These are phyloP conservation scores for Galerucella nymphaeae DNA, from an alignment of 2,888 invertebrate species.

Conservation along the genomic window DNA sequence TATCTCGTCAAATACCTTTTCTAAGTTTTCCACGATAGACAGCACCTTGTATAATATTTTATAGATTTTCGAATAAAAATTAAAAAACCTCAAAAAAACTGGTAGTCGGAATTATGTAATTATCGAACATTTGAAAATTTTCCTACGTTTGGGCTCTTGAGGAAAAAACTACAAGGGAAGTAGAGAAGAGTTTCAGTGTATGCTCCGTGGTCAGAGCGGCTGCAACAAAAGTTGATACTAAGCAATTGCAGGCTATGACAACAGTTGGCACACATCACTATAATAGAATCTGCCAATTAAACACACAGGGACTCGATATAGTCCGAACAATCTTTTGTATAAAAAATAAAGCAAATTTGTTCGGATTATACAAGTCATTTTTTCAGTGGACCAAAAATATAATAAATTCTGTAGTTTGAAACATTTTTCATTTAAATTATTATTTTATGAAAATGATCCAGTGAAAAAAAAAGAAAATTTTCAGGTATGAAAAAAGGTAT, in stretches of 20 bases:
- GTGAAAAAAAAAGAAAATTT: constrained; percentile 43
- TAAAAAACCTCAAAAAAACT: constrained; percentile 8
- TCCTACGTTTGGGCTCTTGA: constrained; percentile 46
- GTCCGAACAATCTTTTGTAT: constrained; percentile 35
- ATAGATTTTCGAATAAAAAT: too few relatives aligned
- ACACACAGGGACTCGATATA: constrained; percentile 41
- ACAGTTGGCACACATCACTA: constrained; percentile 64
- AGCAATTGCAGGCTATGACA: constrained; percentile 63
- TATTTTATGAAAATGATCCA: constrained; percentile 39
- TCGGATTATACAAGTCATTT: constrained; percentile 43
- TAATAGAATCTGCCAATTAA: constrained; percentile 63
- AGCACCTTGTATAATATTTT: too few relatives aligned
- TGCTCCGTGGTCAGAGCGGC: constrained; percentile 66
- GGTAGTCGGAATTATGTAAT: not conserved
- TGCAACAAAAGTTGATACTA: constrained; percentile 64
- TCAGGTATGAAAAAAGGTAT: constrained; percentile 43
- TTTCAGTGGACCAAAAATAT: constrained; percentile 43
- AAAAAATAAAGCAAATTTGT: constrained; percentile 44
- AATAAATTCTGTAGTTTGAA: too few relatives aligned
- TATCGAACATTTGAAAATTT: constrained; percentile 39
- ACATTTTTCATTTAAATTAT: not conserved
- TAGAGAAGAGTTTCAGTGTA: constrained; percentile 53
- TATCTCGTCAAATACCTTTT: too few relatives aligned
- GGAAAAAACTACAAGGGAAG: constrained; percentile 56
- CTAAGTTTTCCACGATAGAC: too few relatives aligned